Evolutionary conservation across 2,113 vertebrate genomes (phyloP), one percentile per base, ranked within the genome.

Genomic region (Percina caprodes): DNA sequence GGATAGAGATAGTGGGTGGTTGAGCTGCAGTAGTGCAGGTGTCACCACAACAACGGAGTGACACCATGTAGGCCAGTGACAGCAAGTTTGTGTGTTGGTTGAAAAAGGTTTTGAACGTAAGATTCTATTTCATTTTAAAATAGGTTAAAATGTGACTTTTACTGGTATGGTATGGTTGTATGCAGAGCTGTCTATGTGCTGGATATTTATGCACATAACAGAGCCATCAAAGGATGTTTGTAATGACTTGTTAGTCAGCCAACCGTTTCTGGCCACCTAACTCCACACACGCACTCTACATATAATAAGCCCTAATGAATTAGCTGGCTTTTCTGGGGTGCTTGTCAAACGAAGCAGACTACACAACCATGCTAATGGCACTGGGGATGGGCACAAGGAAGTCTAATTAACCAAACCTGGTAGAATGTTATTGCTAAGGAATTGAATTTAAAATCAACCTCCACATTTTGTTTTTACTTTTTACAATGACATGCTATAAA

Each of bases 21-120:
- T 84, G 33, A 80, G 63, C 79, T 79, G 48, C 66, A 59, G 21
- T 15, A 78, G 24, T 23, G 58, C 87, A 90, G 84, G 72, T 88
- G 77, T 85, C 63, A 90, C 80, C 82, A 75, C 86, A 88, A 79
- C 26, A 68, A 70, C 35, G 1, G 26, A 42, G 48, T 63, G 59
- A 56, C 66, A 72, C 8, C 21, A 19, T 39, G 18, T 60, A 24
- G 24, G 33, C n/a, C 6, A 0, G 6, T 33, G 33, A 30, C 5
- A 66, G 33, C 51, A 68, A 45, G 24, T 63, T 49, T 59, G 73
- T 63, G 30, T 45, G 33, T 65, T 60, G 52, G 26, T 24, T 48
- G 23, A 35, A 33, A 5, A 56, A 51, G 3, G n/a, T 2, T 23
- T 23, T 46, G 23, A 45, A 23, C 52, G 19, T 33, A 21, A 24